Evolutionary conservation across 2,888 invertebrate genomes (phyloP).

Genomic region (Gymnocheta viridis): DNA sequence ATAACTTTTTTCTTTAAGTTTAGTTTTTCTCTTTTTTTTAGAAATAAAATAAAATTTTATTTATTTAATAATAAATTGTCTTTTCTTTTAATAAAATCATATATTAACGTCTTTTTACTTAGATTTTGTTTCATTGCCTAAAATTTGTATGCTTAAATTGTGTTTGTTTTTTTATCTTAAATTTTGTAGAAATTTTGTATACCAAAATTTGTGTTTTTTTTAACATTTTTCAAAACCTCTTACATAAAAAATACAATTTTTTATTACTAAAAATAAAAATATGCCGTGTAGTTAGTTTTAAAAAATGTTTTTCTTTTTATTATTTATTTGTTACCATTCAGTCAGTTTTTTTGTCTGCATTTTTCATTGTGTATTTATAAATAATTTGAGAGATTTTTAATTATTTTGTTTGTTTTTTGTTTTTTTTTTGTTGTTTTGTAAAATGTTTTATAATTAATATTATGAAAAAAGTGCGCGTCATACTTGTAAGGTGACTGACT

Average conservation of each 20-base stretch:
- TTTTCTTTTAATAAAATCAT: constrained; percentile 59
- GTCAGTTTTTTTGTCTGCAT: constrained; percentile 54
- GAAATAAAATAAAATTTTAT: constrained; percentile 60
- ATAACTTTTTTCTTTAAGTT: constrained; percentile 21
- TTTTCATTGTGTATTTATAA: constrained; percentile 26
- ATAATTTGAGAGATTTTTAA: constrained; percentile 23
- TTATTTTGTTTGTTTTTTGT: constrained; percentile 8
- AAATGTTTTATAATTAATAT: constrained; percentile 32
- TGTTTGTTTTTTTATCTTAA: constrained; percentile 42
- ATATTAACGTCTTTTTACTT: constrained; percentile 49
- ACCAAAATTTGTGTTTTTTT: constrained; percentile 68
- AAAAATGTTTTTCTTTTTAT: constrained; percentile 24
- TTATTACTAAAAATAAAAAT: constrained; percentile 67
- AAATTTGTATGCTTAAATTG: constrained; percentile 61
- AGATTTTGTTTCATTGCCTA: constrained; percentile 62
- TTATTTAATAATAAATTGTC: constrained; percentile 49
- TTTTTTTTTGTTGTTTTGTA: background rate
- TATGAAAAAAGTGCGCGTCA: background rate
- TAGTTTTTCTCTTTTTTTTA: background rate
- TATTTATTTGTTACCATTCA: constrained; percentile 63
- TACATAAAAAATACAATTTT: constrained; percentile 66
- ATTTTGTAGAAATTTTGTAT: constrained; percentile 69
- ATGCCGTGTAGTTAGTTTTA: constrained; percentile 59
- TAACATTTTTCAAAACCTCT: constrained; percentile 66
- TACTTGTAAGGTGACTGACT: background rate